phyloP scores from a whole-genome alignment of 2,797 vertebrate genomes.

The Megalops cyprinoides region DNA sequence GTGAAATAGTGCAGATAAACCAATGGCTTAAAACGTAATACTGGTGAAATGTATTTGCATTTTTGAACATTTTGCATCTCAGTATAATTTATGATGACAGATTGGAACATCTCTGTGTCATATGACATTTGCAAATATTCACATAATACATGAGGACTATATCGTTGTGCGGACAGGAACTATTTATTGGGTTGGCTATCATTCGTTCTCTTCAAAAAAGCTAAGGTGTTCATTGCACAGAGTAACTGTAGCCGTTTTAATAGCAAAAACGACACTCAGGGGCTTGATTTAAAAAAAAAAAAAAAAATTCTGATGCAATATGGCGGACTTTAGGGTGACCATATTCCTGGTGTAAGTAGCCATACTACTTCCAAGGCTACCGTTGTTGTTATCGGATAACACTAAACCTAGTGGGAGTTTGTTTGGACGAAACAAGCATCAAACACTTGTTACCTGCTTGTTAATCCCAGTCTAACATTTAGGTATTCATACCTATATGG shows the following conservation, averaged over 20 bases:
- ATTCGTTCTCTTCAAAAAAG: too few relatives aligned
- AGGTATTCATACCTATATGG: too few relatives aligned
- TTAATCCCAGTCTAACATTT: neutral
- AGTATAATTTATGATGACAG: conserved; percentile 75
- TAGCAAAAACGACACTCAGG: too few relatives aligned
- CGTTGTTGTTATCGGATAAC: neutral
- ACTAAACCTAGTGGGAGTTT: neutral
- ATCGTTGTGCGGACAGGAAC: too few relatives aligned
- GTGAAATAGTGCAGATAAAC: conserved; percentile 99
- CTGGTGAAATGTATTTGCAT: conserved; percentile 91
- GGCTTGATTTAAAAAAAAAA: too few relatives aligned
- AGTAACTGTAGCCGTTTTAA: too few relatives aligned
- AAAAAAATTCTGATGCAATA: too few relatives aligned
- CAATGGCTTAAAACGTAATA: conserved; percentile 96
- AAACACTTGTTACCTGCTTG: neutral
- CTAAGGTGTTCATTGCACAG: too few relatives aligned
- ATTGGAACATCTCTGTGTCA: conserved; percentile 55
- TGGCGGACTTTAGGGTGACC: too few relatives aligned
- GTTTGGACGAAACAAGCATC: too few relatives aligned
- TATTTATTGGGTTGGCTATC: too few relatives aligned
- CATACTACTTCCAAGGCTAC: neutral
- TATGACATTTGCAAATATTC: conserved; percentile 1
- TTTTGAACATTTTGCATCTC: conserved; percentile 77
- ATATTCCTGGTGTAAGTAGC: neutral
- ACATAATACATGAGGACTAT: neutral